Conservation (phyloP, 2,113 vertebrate genomes). For the Boleophthalmus pectinirostris region DNA sequence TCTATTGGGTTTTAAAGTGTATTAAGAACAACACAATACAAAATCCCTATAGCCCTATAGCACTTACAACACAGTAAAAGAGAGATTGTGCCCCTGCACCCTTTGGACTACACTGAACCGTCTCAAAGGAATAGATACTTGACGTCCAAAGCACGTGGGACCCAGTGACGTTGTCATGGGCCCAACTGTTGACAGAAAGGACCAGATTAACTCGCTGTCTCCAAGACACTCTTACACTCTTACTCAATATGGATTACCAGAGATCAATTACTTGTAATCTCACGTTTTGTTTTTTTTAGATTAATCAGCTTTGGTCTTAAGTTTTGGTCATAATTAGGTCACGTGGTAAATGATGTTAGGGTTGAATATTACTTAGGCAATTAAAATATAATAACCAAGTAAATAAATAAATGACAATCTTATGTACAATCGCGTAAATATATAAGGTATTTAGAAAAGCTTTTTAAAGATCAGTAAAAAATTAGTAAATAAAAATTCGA, state of each 20-base stretch:
- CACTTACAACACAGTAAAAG: constrained; percentile 2
- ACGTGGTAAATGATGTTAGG: constrained; percentile 1
- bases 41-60: neutral
- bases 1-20: neutral
- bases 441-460: neutral
- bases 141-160: constrained; percentile 70
- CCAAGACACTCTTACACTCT: constrained; percentile 40
- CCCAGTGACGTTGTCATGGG: constrained; percentile 59
- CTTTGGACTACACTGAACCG: constrained; percentile 40
- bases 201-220: constrained; percentile 26
- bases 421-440: neutral
- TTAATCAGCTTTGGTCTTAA: constrained; percentile 37
- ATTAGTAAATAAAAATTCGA: neutral
- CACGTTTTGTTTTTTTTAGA: constrained; percentile 17
- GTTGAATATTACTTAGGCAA: neutral
- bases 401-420: neutral
- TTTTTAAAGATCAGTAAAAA: neutral
- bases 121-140: constrained; percentile 39
- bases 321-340: constrained; percentile 8
- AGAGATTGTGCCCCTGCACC: constrained; percentile 14
- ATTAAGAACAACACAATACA: neutral
- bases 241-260: constrained; percentile 37
- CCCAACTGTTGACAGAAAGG: constrained; percentile 55
- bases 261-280: constrained; percentile 31
- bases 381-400: neutral